Conservation (phyloP, 2,113 vertebrate genomes). For the Bufo gargarizans region DNA sequence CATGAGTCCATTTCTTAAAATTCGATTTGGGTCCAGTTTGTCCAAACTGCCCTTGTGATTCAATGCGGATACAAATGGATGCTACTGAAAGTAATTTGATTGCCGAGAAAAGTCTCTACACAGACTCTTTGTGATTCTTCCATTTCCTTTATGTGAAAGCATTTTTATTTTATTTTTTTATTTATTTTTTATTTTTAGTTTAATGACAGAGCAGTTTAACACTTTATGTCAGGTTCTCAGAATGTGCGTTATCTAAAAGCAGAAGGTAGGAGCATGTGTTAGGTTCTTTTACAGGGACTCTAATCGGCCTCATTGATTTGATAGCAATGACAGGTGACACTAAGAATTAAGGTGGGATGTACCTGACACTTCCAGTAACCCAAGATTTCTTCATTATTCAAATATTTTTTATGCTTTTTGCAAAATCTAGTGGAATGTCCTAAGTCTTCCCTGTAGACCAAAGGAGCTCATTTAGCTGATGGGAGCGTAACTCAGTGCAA, state of each 20-base stretch:
- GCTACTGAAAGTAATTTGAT: too few species aligned
- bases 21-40: too few species aligned
- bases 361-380: slow-evolving; percentile 40
- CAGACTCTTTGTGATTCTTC: too few species aligned
- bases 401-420: slow-evolving; percentile 22
- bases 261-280: slow-evolving; percentile 41
- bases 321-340: slow-evolving; percentile 44
- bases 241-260: slow-evolving; percentile 1
- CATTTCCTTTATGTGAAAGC: not conserved
- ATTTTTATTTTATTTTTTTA: not conserved
- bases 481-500: not conserved
- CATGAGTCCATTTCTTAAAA: too few species aligned
- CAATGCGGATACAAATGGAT: too few species aligned
- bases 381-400: slow-evolving; percentile 38
- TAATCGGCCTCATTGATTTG: not conserved
- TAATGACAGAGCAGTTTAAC: slow-evolving; percentile 9
- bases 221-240: slow-evolving; percentile 11
- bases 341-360: slow-evolving; percentile 27
- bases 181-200: not conserved
- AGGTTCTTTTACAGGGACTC: slow-evolving; percentile 30
- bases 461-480: not conserved
- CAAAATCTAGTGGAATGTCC: not conserved
- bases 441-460: not conserved
- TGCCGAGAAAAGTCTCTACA: too few species aligned
- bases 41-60: too few species aligned